Percentiles rank a stretch among this genome's conserved stretches.
Evolutionary conservation across 2,113 vertebrate genomes (phyloP).

Genomic region (Loxodonta africana): DNA sequence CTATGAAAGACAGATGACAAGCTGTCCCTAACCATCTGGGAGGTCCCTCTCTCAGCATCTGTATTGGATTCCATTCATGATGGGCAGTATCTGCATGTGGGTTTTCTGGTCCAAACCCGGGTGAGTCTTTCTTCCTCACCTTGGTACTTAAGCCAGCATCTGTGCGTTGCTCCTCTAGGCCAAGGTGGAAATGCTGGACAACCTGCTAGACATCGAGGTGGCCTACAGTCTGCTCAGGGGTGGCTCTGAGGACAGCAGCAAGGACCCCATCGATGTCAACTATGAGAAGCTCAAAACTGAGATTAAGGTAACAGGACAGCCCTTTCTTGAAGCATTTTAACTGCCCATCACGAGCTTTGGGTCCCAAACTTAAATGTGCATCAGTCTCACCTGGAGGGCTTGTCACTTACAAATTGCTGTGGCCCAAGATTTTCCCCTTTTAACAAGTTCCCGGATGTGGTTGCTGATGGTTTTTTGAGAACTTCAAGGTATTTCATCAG

Average conservation of each 20-base stretch:
- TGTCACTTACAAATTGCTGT: background rate
- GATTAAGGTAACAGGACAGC: constrained; percentile 92
- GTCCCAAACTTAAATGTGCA: fast-evolving
- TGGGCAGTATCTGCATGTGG: fast-evolving
- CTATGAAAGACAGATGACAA: fast-evolving
- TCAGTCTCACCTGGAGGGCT: background rate
- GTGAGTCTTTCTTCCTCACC: background rate
- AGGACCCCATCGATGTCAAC: constrained; percentile 98
- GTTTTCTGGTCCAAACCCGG: background rate
- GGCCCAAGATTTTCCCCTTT: background rate
- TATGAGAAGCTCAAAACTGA: constrained; percentile 98
- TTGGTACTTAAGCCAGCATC: background rate
- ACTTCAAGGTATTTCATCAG: background rate
- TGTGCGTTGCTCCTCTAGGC: constrained; percentile 87
- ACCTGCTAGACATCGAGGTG: constrained; percentile 98
- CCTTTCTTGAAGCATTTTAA: background rate
- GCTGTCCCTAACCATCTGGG: no score
- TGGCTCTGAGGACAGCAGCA: constrained; percentile 95
- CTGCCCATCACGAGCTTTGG: fast-evolving
- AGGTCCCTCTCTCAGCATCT: no score
- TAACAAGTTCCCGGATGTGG: background rate
- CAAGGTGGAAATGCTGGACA: constrained; percentile 99
- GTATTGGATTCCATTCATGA: fast-evolving
- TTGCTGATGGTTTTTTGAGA: background rate
- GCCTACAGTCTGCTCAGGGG: constrained; percentile 98